phyloP scores from a whole-genome alignment of 2,113 vertebrate species.

The Podocnemis expansa region DNA sequence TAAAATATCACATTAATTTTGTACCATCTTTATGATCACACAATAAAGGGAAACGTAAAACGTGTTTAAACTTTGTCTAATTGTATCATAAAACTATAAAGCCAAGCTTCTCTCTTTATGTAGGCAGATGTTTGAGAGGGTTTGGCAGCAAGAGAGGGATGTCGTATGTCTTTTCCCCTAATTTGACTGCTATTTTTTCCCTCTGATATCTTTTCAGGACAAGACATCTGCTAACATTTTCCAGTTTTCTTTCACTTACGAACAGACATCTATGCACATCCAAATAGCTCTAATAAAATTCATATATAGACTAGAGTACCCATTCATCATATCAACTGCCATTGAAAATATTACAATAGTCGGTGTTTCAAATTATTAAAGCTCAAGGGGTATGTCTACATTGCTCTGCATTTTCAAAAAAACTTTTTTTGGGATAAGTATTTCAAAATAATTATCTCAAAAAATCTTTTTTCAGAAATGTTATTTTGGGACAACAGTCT shows the following conservation, averaged over 20 bases:
- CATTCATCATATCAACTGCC: rapidly evolving
- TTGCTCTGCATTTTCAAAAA: no score
- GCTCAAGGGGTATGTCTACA: no score
- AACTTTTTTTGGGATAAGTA: no score
- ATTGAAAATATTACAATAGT: not conserved
- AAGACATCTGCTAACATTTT: not conserved
- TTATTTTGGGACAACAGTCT: no score
- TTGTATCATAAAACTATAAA: not conserved
- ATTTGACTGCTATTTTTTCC: not conserved
- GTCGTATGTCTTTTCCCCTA: not conserved
- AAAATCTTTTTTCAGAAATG: no score
- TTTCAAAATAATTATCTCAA: no score
- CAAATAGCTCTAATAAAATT: not conserved
- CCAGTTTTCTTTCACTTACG: not conserved
- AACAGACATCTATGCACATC: not conserved
- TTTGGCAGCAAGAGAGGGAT: not conserved
- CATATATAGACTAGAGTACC: not conserved
- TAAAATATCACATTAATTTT: not conserved
- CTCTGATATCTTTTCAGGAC: not conserved
- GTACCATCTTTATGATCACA: not conserved
- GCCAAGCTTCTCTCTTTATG: not conserved
- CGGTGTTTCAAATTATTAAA: not conserved
- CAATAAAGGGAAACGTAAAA: not conserved
- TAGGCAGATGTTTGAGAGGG: not conserved
- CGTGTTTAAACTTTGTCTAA: not conserved